Percentiles rank a stretch among this genome's conserved stretches.
These are phyloP conservation scores for Ectemnius cavifrons DNA, from an alignment of 2,888 invertebrate genomes.

Conservation along the genomic window DNA sequence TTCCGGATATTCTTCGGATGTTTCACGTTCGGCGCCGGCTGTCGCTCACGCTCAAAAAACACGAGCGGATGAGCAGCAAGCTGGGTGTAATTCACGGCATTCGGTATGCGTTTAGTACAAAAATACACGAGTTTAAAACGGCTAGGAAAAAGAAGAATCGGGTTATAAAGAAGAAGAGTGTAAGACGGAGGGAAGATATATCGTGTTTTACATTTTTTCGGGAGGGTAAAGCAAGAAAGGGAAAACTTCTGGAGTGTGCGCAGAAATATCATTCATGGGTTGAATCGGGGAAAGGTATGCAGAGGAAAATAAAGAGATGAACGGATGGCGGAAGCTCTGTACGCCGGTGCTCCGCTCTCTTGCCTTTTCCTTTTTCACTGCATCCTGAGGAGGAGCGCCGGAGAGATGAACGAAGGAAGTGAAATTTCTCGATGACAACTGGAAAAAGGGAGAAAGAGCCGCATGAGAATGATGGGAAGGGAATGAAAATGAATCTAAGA, in stretches of 20 bases:
- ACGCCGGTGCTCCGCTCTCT: constrained; percentile 17
- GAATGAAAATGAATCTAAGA: constrained; percentile 64
- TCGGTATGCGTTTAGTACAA: constrained; percentile 70
- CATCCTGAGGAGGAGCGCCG: constrained; percentile 24
- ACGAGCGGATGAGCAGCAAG: constrained; percentile 16
- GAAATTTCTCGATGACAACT: constrained; percentile 39
- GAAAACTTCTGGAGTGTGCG: constrained; percentile 43
- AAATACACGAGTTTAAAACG: constrained; percentile 59
- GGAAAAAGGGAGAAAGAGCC: constrained; percentile 37
- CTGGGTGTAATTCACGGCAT: constrained; percentile 51
- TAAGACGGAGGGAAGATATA: constrained; percentile 36
- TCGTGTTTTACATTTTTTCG: constrained; percentile 50
- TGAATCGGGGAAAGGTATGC: constrained; percentile 19
- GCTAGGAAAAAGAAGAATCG: constrained; percentile 33
- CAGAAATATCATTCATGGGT: constrained; percentile 35
- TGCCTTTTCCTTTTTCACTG: constrained; percentile 43
- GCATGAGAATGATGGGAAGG: constrained; percentile 40
- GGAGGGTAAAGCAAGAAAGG: constrained; percentile 14
- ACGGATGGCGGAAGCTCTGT: constrained; percentile 19
- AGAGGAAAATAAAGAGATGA: constrained; percentile 29
- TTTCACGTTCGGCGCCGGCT: constrained; percentile 19
- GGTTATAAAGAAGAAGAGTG: constrained; percentile 33
- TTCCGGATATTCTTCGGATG: constrained; percentile 1
- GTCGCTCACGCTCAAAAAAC: constrained; percentile 21
- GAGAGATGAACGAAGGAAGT: constrained; percentile 36